Conservation (phyloP, 2,797 vertebrate genomes). For the Notoglanidium macrostoma region DNA sequence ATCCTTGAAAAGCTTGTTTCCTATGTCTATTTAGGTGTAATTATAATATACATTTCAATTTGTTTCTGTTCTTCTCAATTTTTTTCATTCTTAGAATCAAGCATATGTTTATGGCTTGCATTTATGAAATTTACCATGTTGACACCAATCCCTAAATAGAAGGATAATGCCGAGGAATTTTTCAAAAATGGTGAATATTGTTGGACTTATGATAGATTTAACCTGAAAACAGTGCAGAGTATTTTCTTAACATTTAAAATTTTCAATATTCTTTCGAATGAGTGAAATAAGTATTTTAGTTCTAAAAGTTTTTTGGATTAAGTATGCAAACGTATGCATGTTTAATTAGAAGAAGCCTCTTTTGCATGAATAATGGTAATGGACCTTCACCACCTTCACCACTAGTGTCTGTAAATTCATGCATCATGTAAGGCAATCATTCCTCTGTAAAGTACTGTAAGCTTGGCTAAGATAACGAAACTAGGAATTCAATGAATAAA, state of each 20-base stretch:
- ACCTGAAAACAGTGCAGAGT: not conserved
- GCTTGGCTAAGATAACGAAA: not conserved
- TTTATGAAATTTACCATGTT: not conserved
- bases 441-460: not conserved
- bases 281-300: not conserved
- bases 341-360: not conserved
- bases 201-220: not conserved
- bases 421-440: not conserved
- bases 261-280: not conserved
- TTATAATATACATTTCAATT: not conserved
- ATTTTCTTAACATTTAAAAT: not conserved
- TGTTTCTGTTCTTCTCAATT: no score
- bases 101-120: no score
- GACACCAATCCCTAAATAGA: not conserved
- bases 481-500: not conserved
- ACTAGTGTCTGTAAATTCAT: not conserved
- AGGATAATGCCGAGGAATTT: not conserved
- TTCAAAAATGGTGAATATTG: not conserved
- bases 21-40: no score
- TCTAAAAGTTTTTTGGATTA: not conserved
- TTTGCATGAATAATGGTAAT: conserved; percentile 1
- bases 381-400: not conserved
- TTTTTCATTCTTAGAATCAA: not conserved
- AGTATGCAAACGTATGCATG: not conserved
- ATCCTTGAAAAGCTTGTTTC: not conserved